phyloP scores from a whole-genome alignment of 1,140 invertebrate species.

The Orussus abietinus region DNA sequence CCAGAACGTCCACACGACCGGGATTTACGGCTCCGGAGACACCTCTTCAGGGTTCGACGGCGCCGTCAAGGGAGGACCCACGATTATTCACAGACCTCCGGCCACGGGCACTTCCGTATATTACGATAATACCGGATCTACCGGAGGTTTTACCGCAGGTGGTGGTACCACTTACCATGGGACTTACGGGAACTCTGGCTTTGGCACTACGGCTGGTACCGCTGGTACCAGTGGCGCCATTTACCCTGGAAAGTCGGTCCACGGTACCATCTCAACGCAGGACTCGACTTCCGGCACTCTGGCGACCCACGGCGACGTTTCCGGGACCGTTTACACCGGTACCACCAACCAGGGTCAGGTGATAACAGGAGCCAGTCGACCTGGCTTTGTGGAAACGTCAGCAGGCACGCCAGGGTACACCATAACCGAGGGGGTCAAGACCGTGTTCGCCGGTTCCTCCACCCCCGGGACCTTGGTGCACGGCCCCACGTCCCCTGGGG shows the following conservation, averaged over 20 bases:
- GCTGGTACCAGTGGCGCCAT: background rate
- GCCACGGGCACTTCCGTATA: too few species aligned
- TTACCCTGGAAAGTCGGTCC: constrained; percentile 11
- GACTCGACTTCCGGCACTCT: constrained; percentile 16
- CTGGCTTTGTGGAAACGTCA: constrained; percentile 23
- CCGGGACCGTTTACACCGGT: constrained; percentile 15
- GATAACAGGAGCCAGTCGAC: constrained; percentile 11
- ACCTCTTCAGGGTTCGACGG: too few species aligned
- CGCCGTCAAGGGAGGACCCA: too few species aligned
- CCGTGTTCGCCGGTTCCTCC: constrained; percentile 6
- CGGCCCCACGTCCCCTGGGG: constrained; percentile 9
- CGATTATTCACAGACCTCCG: too few species aligned
- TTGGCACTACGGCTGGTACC: background rate
- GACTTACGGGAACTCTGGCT: constrained; percentile 9
- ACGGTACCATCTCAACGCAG: constrained; percentile 15
- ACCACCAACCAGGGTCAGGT: constrained; percentile 16
- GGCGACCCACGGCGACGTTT: constrained; percentile 14
- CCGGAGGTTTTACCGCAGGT: background rate
- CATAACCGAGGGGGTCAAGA: constrained; percentile 24
- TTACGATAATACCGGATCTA: constrained; percentile 7
- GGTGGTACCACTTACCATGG: constrained; percentile 9
- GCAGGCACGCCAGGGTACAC: constrained; percentile 28
- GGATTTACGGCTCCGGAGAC: too few species aligned
- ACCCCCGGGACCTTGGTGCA: constrained; percentile 11
- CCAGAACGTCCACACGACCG: too few species aligned